phyloP scores from a whole-genome alignment of 92 coral and sea anemone genomes.

The Porites divaricata region DNA sequence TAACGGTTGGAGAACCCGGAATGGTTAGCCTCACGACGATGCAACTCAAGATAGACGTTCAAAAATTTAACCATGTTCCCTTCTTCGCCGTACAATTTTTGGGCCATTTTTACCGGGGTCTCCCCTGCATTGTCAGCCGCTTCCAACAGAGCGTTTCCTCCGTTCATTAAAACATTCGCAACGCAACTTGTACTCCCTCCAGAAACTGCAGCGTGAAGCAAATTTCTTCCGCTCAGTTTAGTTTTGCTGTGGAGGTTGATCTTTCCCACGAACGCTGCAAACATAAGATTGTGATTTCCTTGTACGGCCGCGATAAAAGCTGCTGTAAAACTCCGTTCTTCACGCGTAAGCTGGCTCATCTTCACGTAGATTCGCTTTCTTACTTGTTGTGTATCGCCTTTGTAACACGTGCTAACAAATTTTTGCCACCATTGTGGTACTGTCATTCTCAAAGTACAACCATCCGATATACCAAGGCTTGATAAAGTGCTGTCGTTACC shows the following conservation, averaged over 20 bases:
- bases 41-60: conserved; percentile 58
- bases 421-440: conserved; percentile 78
- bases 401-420: conserved; percentile 66
- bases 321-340: conserved; percentile 73
- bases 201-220: conserved; percentile 77
- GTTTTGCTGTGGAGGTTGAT: conserved; percentile 46
- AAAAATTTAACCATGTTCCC: conserved; percentile 57
- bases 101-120: conserved; percentile 65
- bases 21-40: conserved; percentile 35
- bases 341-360: conserved; percentile 73
- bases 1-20: conserved; percentile 14
- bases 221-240: conserved; percentile 59
- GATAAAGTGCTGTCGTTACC: conserved; percentile 15
- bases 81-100: conserved; percentile 21
- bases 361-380: conserved; percentile 61
- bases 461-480: conserved; percentile 22
- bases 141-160: conserved; percentile 63
- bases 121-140: conserved; percentile 52
- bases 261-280: conserved; percentile 60
- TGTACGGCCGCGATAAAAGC: conserved; percentile 73
- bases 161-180: conserved; percentile 68
- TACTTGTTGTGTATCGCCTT: conserved; percentile 60
- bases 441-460: conserved; percentile 37
- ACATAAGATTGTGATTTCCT: conserved; percentile 64
- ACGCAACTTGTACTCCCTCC: conserved; percentile 63